Evolutionary conservation across 2,888 invertebrate species (phyloP).

Genomic region (Drosophila phalerata): DNA sequence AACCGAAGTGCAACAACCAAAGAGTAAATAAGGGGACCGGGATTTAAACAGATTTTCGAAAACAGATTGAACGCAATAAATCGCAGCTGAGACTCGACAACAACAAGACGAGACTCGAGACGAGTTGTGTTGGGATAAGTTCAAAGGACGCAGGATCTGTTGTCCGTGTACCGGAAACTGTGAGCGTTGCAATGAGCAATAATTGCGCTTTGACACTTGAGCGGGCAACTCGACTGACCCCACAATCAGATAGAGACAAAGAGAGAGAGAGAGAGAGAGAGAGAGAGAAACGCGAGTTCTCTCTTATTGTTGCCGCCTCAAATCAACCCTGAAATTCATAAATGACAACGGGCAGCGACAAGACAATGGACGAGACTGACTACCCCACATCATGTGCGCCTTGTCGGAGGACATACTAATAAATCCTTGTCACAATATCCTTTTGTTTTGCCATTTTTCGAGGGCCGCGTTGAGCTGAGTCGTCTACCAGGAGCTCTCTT

Average conservation of each 20-base stretch:
- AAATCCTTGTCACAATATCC: conserved; percentile 81
- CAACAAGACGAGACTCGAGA: conserved; percentile 14
- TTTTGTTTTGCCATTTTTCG: conserved; percentile 77
- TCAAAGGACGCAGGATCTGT: conserved; percentile 27
- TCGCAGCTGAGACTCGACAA: conserved; percentile 42
- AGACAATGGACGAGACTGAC: conserved; percentile 61
- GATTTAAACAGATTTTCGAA: conserved; percentile 30
- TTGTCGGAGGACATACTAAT: conserved; percentile 61
- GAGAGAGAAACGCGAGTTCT: not conserved
- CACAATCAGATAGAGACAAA: not conserved
- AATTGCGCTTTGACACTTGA: conserved; percentile 71
- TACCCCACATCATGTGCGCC: conserved; percentile 25
- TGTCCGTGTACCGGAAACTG: conserved; percentile 28
- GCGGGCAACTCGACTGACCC: conserved; percentile 35
- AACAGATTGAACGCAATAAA: conserved; percentile 69
- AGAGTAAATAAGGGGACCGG: not conserved
- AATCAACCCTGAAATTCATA: conserved; percentile 70
- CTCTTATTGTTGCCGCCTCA: conserved; percentile 27
- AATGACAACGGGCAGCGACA: conserved; percentile 48
- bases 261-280: not conserved
- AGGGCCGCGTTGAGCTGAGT: conserved; percentile 17
- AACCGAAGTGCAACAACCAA: conserved; percentile 33
- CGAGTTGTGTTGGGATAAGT: conserved; percentile 6
- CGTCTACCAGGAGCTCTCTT: conserved; percentile 1
- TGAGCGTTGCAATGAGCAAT: conserved; percentile 59